These are phyloP conservation scores for Temnothorax unifasciatus DNA, from an alignment of 2,888 invertebrate species.

Conservation along the genomic window DNA sequence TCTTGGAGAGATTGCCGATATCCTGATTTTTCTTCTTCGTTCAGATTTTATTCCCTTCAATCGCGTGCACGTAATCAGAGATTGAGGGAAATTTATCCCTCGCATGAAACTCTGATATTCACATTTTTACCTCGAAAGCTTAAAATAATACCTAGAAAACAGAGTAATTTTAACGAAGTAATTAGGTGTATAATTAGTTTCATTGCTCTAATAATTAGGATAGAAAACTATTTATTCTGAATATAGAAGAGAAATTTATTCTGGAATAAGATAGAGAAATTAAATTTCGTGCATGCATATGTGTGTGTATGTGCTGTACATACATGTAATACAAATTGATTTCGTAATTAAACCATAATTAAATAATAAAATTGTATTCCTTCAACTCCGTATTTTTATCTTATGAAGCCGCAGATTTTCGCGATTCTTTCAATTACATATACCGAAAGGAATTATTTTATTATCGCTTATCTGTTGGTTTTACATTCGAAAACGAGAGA, in stretches of 20 bases:
- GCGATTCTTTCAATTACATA: background rate
- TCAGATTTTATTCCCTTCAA: background rate
- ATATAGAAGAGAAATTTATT: too few relatives aligned
- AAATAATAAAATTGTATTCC: background rate
- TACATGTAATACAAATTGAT: background rate
- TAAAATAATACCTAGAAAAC: background rate
- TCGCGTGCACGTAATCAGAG: background rate
- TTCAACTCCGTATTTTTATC: background rate
- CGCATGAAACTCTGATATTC: background rate
- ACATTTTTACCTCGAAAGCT: background rate
- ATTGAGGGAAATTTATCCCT: background rate
- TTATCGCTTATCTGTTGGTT: background rate
- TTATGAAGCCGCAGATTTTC: background rate
- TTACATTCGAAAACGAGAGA: background rate
- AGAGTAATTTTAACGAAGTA: background rate
- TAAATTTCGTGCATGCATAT: background rate
- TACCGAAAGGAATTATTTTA: background rate
- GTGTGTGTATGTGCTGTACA: background rate
- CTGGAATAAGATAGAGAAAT: background rate
- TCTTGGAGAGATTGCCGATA: background rate
- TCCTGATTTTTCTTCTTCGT: background rate
- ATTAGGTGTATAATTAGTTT: constrained; percentile 15
- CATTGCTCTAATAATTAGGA: background rate
- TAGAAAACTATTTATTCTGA: background rate
- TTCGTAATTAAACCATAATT: background rate